phyloP scores from a whole-genome alignment of 1,140 invertebrate species.

The Ooceraea biroi region DNA sequence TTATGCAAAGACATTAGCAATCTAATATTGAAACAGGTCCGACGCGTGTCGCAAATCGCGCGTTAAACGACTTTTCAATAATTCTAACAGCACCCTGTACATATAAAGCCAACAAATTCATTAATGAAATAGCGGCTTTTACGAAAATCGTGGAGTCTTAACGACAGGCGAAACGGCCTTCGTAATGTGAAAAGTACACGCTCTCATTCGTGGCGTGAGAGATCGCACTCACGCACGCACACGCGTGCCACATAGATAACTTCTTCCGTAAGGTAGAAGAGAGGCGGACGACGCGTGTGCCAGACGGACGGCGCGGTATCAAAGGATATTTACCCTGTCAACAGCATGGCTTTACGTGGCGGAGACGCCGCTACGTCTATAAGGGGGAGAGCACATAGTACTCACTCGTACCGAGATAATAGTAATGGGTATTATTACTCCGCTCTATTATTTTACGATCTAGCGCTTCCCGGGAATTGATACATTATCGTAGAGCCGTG shows the following conservation, averaged over 20 bases:
- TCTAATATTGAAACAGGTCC: no score
- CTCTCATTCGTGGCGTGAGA: conserved; percentile 55
- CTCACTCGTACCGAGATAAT: conserved; percentile 75
- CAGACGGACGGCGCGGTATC: conserved; percentile 80
- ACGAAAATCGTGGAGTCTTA: conserved; percentile 46
- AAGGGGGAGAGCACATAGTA: conserved; percentile 69
- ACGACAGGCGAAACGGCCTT: conserved; percentile 46
- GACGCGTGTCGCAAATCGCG: no score
- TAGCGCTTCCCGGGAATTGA: conserved; percentile 76
- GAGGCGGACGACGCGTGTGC: conserved; percentile 78
- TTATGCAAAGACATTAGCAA: no score
- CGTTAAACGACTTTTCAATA: not conserved
- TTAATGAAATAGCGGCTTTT: conserved; percentile 53
- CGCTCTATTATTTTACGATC: conserved; percentile 80
- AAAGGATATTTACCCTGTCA: conserved; percentile 82
- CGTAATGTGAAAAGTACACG: conserved; percentile 61
- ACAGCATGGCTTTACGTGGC: conserved; percentile 77
- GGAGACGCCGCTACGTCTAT: conserved; percentile 72
- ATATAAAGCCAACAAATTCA: conserved; percentile 33
- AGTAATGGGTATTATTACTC: conserved; percentile 80
- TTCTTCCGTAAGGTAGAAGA: conserved; percentile 64
- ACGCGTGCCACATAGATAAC: conserved; percentile 58
- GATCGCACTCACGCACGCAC: conserved; percentile 42
- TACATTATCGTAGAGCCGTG: conserved; percentile 70
- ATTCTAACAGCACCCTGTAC: not conserved